Evolutionary conservation across 2,888 invertebrate species (phyloP).

Genomic region (Cremastinae sp.): DNA sequence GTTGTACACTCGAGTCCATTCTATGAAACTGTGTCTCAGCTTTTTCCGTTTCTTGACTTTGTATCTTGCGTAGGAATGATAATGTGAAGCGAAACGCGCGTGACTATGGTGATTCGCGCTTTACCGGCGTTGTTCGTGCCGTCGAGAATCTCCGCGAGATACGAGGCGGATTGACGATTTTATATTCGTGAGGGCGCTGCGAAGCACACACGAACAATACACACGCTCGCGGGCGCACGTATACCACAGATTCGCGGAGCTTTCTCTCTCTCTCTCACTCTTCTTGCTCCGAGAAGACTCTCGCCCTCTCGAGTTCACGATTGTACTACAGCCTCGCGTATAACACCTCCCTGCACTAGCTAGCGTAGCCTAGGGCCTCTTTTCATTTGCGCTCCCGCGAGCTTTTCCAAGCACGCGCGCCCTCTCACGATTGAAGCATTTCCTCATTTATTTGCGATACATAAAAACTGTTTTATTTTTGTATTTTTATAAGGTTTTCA

Average conservation of each 20-base stretch:
- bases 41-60: background rate
- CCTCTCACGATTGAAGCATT: conserved; percentile 35
- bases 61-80: background rate
- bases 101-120: conserved; percentile 14
- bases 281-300: background rate
- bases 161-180: conserved; percentile 5
- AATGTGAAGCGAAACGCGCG: background rate
- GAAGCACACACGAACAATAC: conserved; percentile 10
- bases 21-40: background rate
- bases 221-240: background rate
- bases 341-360: conserved; percentile 8
- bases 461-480: conserved; percentile 12
- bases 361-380: conserved; percentile 15
- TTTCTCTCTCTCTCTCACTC: too few species aligned
- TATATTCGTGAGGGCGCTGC: conserved; percentile 23
- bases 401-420: background rate
- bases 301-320: conserved; percentile 38
- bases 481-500: too few species aligned
- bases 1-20: background rate
- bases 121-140: conserved; percentile 22
- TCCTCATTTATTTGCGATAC: conserved; percentile 8
- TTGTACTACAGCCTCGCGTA: conserved; percentile 23
- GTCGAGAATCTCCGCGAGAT: conserved; percentile 9
- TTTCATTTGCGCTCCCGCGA: conserved; percentile 17
- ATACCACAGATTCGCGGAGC: background rate